Evolutionary conservation across 2,113 vertebrate species (phyloP), one percentile per base, ranked within the genome.

Genomic region (Raja brachyura): DNA sequence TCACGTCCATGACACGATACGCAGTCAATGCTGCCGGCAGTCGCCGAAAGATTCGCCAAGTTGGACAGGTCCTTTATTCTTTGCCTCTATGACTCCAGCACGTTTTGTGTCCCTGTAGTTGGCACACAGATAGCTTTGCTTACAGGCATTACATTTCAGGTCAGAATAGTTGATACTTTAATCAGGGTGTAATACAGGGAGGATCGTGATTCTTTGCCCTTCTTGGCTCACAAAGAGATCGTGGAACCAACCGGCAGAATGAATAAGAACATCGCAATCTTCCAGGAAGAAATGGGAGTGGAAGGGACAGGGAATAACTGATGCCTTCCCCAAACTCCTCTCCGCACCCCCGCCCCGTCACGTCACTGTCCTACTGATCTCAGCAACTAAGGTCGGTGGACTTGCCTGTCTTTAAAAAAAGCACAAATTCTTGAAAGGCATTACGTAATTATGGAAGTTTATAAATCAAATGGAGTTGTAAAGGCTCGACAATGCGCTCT

Each of bases 381-480:
- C 83, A 88, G 63, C 83, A 88, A 88, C 63, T 31, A 63, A 5
- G 14, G 13, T 63, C n/a, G 56, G 31, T 59, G 63, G 83, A 31
- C 83, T 16, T n/a, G 14, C 83, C 63, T n/a, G 28, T 10, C 13
- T 68, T 68, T 1, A 73, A 20, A 31, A n/a, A 16, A 88, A 9
- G 59, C 59, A 14, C 7, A 25, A 63, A 61, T 66, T 18, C 59
- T 61, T 66, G 83, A 66, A 88, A 88, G 59, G 28, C n/a, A n/a
- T 88, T 88, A 88, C 63, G 63, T 88, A 88, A 88, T 88, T 88
- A 88, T 66, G 59, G 16, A 11, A 7, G 59, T 88, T 63, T 63
- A 88, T 88, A 88, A 88, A 88, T 88, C 59, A 88, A 31, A 63
- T 6, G 59, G 31, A 88, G 83, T 56, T 63, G 59, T 56, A 88